phyloP scores from a whole-genome alignment of 2,888 invertebrate genomes.

The Phaonia tiefii region DNA sequence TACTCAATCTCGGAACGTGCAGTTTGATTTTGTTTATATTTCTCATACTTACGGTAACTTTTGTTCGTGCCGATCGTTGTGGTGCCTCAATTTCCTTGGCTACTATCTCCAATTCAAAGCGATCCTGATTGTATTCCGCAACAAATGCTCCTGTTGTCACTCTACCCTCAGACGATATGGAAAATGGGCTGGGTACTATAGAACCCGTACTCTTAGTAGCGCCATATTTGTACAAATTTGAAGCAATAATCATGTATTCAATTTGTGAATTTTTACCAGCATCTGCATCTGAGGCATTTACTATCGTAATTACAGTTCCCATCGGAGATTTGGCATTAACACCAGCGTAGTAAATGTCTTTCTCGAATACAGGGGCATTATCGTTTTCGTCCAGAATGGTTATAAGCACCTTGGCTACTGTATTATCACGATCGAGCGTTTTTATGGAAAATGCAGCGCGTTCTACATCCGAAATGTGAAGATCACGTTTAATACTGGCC shows the following conservation, averaged over 20 bases:
- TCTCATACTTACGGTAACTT: slow-evolving; percentile 87
- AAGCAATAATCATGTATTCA: slow-evolving; percentile 89
- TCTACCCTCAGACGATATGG: slow-evolving; percentile 79
- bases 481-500: slow-evolving; percentile 91
- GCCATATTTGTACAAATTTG: slow-evolving; percentile 90
- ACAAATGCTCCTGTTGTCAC: slow-evolving; percentile 88
- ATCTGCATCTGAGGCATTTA: slow-evolving; percentile 92
- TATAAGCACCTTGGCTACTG: slow-evolving; percentile 87
- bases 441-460: slow-evolving; percentile 81
- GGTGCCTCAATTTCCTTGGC: slow-evolving; percentile 91
- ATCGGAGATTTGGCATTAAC: slow-evolving; percentile 89
- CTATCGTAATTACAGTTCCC: slow-evolving; percentile 87
- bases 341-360: slow-evolving; percentile 82
- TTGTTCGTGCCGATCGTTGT: slow-evolving; percentile 87
- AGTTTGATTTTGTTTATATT: too few relatives aligned
- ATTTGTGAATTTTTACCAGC: slow-evolving; percentile 91
- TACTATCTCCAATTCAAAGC: slow-evolving; percentile 91
- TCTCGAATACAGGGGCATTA: slow-evolving; percentile 88
- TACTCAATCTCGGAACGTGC: not conserved
- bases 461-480: slow-evolving; percentile 83
- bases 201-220: slow-evolving; percentile 90
- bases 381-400: slow-evolving; percentile 91
- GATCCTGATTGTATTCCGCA: slow-evolving; percentile 93
- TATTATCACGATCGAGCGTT: slow-evolving; percentile 83
- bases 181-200: slow-evolving; percentile 93